Base-by-base conservation (phyloP, 1,140 invertebrate species). In the Apis mellifera region DNA sequence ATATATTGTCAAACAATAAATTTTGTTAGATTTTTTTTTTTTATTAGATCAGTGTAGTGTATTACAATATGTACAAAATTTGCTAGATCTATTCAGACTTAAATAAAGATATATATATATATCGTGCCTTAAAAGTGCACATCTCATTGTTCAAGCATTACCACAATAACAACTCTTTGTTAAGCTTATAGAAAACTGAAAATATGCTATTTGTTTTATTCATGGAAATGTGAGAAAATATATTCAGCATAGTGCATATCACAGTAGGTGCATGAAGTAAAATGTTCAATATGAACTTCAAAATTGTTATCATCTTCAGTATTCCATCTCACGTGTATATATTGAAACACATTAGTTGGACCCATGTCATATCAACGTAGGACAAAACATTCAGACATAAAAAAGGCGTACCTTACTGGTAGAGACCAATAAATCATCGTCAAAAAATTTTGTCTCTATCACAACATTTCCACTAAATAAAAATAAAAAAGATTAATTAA, bases 381-480 rank as follows among this genome's bases (percentile, higher is more conserved):
- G 72, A 73, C 75, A 60, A n/a, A 26, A 72, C 21, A 8, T 23
- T 96, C 96, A 99, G 26, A 99, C 97, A 92, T 99, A 99, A 95
- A 98, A 99, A 48, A 99, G 95, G 80, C 99, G 95, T 65, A 99
- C 98, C 95, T 96, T 97, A 55, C 99, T 99, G 74, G 97, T 99
- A 75, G 98, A 98, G 78, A 99, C 98, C 79, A 99, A 95, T 69
- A 99, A 95, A 92, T 99, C 97, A 88, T 98, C 98, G 94, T 99
- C 99, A 93, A 96, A 99, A 94, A 99, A 99, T 93, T 98, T 98
- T 17, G 99, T 99, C 95, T 99, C 99, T 90, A 99, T 99, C 11
- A 99, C 97, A 72, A 99, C 97, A 94, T 99, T 99, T 8, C 99
- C 99, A 95, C 98, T 99, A 95, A 84, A 96, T 96, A 93, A 82